A percentile compares a stretch with the other conserved stretches of the same genome.
Evolutionary conservation across 1,140 invertebrate species (phyloP).

Genomic region (Trichonephila inaurata): DNA sequence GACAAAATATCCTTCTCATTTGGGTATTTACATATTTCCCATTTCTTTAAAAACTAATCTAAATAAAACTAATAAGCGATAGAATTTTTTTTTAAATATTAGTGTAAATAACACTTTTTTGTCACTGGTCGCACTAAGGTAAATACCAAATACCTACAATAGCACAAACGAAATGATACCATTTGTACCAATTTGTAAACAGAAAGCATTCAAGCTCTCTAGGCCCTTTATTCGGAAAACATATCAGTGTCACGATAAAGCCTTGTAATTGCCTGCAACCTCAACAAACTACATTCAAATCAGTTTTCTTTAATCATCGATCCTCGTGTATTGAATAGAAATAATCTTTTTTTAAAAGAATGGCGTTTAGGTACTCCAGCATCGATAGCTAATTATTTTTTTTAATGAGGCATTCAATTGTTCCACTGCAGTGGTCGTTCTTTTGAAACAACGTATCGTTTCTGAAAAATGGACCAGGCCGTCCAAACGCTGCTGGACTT

Average conservation of each 20-base stretch:
- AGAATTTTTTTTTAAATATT: too few relatives aligned
- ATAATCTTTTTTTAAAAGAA: not conserved
- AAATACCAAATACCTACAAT: too few relatives aligned
- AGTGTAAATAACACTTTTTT: too few relatives aligned
- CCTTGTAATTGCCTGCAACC: not conserved
- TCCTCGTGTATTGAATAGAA: not conserved
- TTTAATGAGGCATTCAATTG: not conserved
- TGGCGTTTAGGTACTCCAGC: too few relatives aligned
- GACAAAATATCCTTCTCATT: too few relatives aligned
- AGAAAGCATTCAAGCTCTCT: not conserved
- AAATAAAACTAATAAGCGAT: too few relatives aligned
- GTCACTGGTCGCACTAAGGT: too few relatives aligned
- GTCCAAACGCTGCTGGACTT: not conserved
- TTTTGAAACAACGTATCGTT: not conserved
- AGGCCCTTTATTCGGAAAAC: not conserved
- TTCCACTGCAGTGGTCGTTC: not conserved
- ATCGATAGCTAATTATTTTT: not conserved
- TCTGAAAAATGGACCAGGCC: not conserved
- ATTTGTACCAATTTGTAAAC: too few relatives aligned
- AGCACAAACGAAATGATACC: too few relatives aligned
- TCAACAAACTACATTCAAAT: not conserved
- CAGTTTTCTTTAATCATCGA: not conserved
- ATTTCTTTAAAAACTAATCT: too few relatives aligned
- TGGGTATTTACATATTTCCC: too few relatives aligned
- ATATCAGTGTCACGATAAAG: not conserved